These are phyloP conservation scores for Xenopus borealis DNA, from an alignment of 2,113 vertebrate genomes.

Conservation along the genomic window DNA sequence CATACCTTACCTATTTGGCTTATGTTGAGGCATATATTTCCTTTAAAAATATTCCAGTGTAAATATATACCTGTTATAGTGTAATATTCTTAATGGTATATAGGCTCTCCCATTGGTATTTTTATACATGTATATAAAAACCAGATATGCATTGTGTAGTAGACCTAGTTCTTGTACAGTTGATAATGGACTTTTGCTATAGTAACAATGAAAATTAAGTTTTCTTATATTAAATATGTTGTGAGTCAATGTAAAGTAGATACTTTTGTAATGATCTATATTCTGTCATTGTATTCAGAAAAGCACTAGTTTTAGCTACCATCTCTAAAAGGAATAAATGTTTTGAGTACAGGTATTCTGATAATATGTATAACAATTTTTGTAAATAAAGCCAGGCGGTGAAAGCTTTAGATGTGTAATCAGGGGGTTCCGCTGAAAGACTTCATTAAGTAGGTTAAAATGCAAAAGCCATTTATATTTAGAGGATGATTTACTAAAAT, in stretches of 20 bases:
- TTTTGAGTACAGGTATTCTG: conserved; percentile 25
- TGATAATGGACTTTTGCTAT: conserved; percentile 33
- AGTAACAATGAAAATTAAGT: conserved; percentile 23
- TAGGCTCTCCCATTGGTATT: conserved; percentile 28
- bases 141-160: conserved; percentile 17
- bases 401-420: neutral
- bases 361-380: conserved; percentile 24
- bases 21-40: no score
- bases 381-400: conserved; percentile 2
- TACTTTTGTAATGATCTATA: conserved; percentile 32
- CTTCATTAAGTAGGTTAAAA: neutral
- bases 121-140: conserved; percentile 43
- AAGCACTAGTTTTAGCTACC: neutral
- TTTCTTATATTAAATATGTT: conserved; percentile 24
- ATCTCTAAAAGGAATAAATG: conserved; percentile 13
- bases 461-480: no score
- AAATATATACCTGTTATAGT: neutral
- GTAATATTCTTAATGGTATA: conserved; percentile 46
- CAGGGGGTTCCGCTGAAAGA: neutral
- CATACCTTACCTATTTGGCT: no score
- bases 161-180: conserved; percentile 50
- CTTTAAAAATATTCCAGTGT: neutral
- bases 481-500: no score
- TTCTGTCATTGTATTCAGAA: conserved; percentile 22
- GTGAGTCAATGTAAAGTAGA: conserved; percentile 34